A percentile compares a stretch with the other conserved stretches of the same genome.
These are phyloP conservation scores for Amorpha juglandis DNA, from an alignment of 2,888 invertebrate species.

Conservation along the genomic window DNA sequence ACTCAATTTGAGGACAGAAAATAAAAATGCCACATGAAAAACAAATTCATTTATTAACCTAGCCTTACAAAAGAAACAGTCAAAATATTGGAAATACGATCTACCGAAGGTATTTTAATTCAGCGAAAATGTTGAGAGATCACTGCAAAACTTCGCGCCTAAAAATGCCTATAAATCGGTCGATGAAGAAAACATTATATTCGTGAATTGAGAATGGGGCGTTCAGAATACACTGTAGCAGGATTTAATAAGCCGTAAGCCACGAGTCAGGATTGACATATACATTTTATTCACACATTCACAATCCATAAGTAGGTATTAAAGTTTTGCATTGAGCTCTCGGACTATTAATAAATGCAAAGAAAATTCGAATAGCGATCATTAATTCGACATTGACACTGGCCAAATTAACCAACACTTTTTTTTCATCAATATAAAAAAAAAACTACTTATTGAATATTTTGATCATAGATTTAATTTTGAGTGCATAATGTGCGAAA, in stretches of 20 bases:
- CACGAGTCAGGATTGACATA: too few relatives aligned
- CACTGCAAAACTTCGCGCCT: background rate
- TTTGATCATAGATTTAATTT: slow-evolving; percentile 4
- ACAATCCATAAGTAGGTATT: too few relatives aligned
- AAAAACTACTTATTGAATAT: background rate
- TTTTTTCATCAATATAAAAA: background rate
- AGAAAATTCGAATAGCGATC: slow-evolving; percentile 4
- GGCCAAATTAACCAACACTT: background rate
- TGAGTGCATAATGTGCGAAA: too few relatives aligned
- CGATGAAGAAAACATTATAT: too few relatives aligned
- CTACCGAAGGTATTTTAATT: slow-evolving; percentile 3
- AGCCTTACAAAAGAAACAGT: slow-evolving; percentile 27
- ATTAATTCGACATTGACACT: slow-evolving; percentile 8
- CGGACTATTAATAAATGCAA: background rate
- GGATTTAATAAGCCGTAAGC: too few relatives aligned
- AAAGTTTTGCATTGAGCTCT: background rate
- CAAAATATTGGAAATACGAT: slow-evolving; percentile 25
- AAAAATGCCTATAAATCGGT: background rate
- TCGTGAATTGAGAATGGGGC: too few relatives aligned
- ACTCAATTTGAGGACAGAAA: background rate
- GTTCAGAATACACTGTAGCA: too few relatives aligned
- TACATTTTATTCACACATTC: too few relatives aligned
- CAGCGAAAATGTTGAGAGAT: slow-evolving; percentile 26
- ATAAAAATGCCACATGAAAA: slow-evolving; percentile 5
- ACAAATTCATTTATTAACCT: slow-evolving; percentile 22